Evolutionary conservation across 2,888 invertebrate genomes (phyloP), one percentile per base, ranked within the genome.

Genomic region (Drosophila nr. fundita): DNA sequence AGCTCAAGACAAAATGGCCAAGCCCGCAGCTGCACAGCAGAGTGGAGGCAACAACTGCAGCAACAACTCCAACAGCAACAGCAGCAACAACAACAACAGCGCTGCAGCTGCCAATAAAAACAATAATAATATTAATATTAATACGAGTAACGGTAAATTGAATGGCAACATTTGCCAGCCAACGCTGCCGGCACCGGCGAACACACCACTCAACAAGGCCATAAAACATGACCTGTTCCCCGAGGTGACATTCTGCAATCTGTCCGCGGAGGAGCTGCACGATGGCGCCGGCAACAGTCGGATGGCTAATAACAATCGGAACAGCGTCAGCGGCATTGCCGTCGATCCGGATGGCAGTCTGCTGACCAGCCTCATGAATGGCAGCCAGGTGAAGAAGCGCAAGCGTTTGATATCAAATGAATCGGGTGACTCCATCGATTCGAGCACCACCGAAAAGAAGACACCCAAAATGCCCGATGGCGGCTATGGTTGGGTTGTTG

Each of bases 401-500:
- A 93, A 82, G 58, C 91, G 93, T 40, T 76, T 92, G 18, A 92
- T 92, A 76, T 92, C 93, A 10, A 92, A 92, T 57, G 92, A 91
- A 52, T 92, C 92, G 24, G 92, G 91, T 0, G 93, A 92, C 57
- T 93, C 93, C 3, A 92, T 93, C 11, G 91, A 91, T 53, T 93
- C 93, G 21, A 78, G 79, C n/a, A 88, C 89, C 30, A 90, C 91
- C 18, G 91, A 92, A 27, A 93, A 92, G 76, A 93, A 93, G 75
- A 87, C 92, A 55, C 91, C 92, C 29, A 91, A 91, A 80, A 93
- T 93, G 73, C 93, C 93, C 0, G 93, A 93, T 74, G 93, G 93
- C 18, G 93, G 93, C 24, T 93, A 92, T 65, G 93, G 93, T 15
- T 93, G 93, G 93, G 91, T 93, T 38, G 96, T 99, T 1, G 98